Base-by-base conservation (phyloP, 2,797 vertebrate genomes). In the Myripristis murdjan region DNA sequence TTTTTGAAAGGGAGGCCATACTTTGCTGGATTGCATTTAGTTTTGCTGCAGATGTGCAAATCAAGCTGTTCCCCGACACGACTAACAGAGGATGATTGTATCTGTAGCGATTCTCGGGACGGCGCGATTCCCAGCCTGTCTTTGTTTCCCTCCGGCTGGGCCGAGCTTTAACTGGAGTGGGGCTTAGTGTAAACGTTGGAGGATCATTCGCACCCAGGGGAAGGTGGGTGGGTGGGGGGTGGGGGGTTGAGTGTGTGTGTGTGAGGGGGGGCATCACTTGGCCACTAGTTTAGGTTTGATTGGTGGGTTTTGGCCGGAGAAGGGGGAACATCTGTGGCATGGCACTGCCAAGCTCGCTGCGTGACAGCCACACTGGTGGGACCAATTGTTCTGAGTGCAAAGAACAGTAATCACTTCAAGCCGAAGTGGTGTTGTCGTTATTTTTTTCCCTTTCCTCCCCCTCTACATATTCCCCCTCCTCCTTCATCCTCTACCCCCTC, bases 391-490 rank as follows among this genome's bases (percentile, higher is more conserved):
- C 85, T 53, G 81, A 89, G 90, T 82, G 92, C 82, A 89, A 87
- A 90, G 89, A 92, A 89, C 86, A 88, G 88, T 92, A 91, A 92
- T 93, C 90, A 92, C 91, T 91, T 92, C 86, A 91, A 91, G 85
- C 84, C 70, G 79, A 83, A 90, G 90, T 89, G 87, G 73, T 79
- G 70, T 62, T 79, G 72, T 11, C 72, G 48, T 69, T 68, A 62
- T 26, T 74, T 64, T 61, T 43, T 61, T 49, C n/a, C n/a, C n/a
- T n/a, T 52, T 26, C 37, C 5, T 1, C 44, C 60, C 47, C 69
- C 52, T 61, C 55, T 77, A 58, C 63, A 59, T 76, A 73, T 70
- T 76, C 59, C 65, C 53, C 35, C 64, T 20, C 35, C 33, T 15
- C 26, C 41, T 10, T 49, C 48, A 9, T 16, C 20, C 20, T 15